A percentile compares a stretch with the other conserved stretches of the same genome.
phyloP scores from a whole-genome alignment of 2,113 vertebrate species.

The Nibea albiflora region DNA sequence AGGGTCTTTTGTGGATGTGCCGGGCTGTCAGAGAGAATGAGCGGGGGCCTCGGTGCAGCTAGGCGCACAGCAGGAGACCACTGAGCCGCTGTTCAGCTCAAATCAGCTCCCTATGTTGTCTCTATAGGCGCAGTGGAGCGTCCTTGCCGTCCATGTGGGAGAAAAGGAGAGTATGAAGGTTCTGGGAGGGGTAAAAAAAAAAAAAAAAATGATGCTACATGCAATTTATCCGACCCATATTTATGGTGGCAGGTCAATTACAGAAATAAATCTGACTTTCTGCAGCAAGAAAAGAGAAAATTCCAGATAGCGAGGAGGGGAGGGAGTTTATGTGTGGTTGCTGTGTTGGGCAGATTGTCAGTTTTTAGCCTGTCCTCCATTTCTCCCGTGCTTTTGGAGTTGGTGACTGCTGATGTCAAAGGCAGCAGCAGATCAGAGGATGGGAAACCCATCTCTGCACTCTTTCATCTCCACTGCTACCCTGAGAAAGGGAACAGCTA shows the following conservation, averaged over 20 bases:
- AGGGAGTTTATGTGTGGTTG: slow-evolving; percentile 33
- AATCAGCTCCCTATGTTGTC: slow-evolving; percentile 23
- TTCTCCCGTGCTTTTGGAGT: slow-evolving; percentile 53
- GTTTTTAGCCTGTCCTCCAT: slow-evolving; percentile 23
- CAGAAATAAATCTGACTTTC: slow-evolving; percentile 38
- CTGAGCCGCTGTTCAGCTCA: slow-evolving; percentile 35
- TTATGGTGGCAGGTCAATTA: slow-evolving; percentile 56
- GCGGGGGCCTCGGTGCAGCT: slow-evolving; percentile 4
- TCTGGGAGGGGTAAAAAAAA: slow-evolving; percentile 7
- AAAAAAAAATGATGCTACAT: not conserved
- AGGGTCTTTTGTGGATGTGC: slow-evolving; percentile 45
- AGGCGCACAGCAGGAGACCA: slow-evolving; percentile 35
- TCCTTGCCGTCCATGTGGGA: slow-evolving; percentile 21
- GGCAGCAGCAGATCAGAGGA: slow-evolving; percentile 69
- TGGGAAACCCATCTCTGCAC: slow-evolving; percentile 51
- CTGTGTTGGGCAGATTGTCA: slow-evolving; percentile 32
- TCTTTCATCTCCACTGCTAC: slow-evolving; percentile 66
- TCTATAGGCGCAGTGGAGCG: slow-evolving; percentile 49
- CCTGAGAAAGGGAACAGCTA: slow-evolving; percentile 53
- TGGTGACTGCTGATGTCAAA: slow-evolving; percentile 68
- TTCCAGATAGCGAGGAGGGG: slow-evolving; percentile 9
- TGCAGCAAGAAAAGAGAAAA: slow-evolving; percentile 19
- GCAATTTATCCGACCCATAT: slow-evolving; percentile 37
- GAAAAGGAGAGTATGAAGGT: not conserved
- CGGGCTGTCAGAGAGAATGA: slow-evolving; percentile 53